Conservation (phyloP, 1,140 invertebrate species). For the Lycorma delicatula region DNA sequence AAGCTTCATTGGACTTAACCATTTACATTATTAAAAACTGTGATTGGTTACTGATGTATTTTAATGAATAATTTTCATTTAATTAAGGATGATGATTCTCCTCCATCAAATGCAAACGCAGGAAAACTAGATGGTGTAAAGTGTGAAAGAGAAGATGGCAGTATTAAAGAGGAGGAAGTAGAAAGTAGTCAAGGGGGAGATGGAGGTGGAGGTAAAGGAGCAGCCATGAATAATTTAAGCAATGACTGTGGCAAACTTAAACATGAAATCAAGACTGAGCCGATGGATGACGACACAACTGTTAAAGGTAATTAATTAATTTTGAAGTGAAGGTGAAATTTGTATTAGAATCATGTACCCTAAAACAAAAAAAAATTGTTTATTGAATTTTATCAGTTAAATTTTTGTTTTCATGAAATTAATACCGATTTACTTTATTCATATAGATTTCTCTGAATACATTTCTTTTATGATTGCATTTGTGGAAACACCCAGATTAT, state of each 20-base stretch:
- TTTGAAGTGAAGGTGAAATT: no score
- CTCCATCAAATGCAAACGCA: constrained; percentile 48
- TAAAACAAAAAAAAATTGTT: no score
- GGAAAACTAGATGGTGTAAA: constrained; percentile 37
- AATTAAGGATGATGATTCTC: constrained; percentile 58
- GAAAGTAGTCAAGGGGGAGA: constrained; percentile 37
- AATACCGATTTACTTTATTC: no score
- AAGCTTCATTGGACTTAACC: no score
- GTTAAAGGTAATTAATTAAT: no score
- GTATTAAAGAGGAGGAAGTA: constrained; percentile 54
- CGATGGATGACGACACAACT: constrained; percentile 42
- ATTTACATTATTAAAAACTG: no score
- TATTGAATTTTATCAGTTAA: no score
- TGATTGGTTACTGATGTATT: neutral
- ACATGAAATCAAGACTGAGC: constrained; percentile 54
- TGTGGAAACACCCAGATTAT: no score
- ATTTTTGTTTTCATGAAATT: no score
- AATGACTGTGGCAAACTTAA: constrained; percentile 47
- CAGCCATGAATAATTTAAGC: constrained; percentile 42
- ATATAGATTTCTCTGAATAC: no score
- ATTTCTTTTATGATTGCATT: no score
- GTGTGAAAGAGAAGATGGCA: constrained; percentile 42
- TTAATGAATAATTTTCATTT: constrained; percentile 30
- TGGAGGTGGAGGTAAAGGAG: constrained; percentile 32
- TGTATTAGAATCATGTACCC: no score